Conservation (phyloP, 2,113 vertebrate genomes). For the Salvelinus namaycush region DNA sequence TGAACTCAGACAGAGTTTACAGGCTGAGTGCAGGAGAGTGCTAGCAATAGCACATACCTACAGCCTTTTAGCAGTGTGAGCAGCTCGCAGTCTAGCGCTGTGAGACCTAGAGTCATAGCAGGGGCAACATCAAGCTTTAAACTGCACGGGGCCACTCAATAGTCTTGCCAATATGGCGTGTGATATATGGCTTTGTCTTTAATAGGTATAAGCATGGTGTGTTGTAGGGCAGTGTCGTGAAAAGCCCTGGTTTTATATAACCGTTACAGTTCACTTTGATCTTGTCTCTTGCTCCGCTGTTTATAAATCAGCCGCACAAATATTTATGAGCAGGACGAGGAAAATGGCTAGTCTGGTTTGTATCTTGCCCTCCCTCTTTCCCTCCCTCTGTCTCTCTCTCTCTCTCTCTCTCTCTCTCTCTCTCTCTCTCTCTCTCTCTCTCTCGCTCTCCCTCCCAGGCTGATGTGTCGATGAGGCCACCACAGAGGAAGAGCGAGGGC, state of each 20-base stretch:
- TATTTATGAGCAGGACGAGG: conserved; percentile 76
- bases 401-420: no score
- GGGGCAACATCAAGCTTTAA: conserved; percentile 45
- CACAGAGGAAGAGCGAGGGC: conserved; percentile 54
- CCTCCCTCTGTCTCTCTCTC: conserved; percentile 13
- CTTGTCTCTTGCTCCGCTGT: conserved; percentile 65
- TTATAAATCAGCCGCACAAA: conserved; percentile 80
- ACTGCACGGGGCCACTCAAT: conserved; percentile 51
- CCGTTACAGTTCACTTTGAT: conserved; percentile 74
- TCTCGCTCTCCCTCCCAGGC: conserved; percentile 30
- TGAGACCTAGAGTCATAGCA: conserved; percentile 42
- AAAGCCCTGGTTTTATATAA: conserved; percentile 65
- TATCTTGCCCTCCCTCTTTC: conserved; percentile 56
- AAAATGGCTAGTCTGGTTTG: conserved; percentile 77
- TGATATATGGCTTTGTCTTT: conserved; percentile 68
- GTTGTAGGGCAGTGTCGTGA: conserved; percentile 37
- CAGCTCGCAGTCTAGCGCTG: conserved; percentile 32
- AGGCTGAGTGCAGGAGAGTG: conserved; percentile 42
- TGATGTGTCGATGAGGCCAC: conserved; percentile 70
- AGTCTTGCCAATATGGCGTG: conserved; percentile 58
- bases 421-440: conserved; percentile 13
- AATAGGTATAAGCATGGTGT: conserved; percentile 62
- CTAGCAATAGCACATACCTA: conserved; percentile 48
- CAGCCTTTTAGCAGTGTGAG: conserved; percentile 56
- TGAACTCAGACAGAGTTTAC: conserved; percentile 42